These are phyloP conservation scores for Pterocles burchelli DNA, from an alignment of 2,113 vertebrate species.

Conservation along the genomic window DNA sequence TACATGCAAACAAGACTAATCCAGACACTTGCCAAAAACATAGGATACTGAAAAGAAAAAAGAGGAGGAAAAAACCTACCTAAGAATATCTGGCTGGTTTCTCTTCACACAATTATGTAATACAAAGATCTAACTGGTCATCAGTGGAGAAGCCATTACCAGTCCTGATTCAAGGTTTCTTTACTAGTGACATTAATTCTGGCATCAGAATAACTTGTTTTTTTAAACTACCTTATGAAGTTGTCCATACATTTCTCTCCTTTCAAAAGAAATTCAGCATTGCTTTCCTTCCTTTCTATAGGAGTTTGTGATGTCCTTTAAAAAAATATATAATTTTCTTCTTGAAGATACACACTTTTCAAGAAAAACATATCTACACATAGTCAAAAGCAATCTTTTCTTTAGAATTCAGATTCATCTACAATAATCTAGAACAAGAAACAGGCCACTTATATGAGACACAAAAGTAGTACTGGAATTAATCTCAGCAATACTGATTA, in stretches of 20 bases:
- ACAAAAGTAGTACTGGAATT: neutral
- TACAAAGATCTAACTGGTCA: neutral
- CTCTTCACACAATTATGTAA: neutral
- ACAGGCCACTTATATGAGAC: neutral
- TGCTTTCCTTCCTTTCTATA: neutral
- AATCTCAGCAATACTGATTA: neutral
- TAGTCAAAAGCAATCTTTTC: neutral
- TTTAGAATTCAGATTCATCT: neutral
- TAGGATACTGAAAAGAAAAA: neutral
- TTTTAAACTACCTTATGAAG: neutral
- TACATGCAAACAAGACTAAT: neutral
- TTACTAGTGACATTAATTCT: neutral
- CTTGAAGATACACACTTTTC: neutral
- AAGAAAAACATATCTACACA: neutral
- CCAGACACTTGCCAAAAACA: neutral
- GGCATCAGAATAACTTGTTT: neutral
- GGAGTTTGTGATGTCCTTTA: neutral
- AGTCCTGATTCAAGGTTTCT: neutral
- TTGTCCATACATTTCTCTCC: neutral
- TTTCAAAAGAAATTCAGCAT: neutral
- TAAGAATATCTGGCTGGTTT: neutral
- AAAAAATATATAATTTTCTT: neutral
- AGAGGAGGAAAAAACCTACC: neutral
- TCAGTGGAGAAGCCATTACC: neutral
- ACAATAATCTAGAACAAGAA: neutral